Percentiles rank a stretch among this genome's conserved stretches.
phyloP scores from a whole-genome alignment of 2,113 vertebrate genomes.

The Dicentrarchus labrax region DNA sequence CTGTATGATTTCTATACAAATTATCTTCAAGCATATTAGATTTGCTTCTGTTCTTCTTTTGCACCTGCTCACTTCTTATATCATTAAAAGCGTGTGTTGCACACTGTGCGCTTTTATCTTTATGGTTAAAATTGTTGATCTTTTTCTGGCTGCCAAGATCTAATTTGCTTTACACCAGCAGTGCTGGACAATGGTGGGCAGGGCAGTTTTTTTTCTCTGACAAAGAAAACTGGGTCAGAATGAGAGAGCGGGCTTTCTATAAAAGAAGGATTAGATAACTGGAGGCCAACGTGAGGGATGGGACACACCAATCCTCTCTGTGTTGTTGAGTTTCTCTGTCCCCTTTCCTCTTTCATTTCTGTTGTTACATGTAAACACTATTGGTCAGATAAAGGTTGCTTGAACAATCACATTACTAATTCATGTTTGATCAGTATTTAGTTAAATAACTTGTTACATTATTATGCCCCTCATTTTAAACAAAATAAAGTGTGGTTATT shows the following conservation, averaged over 20 bases:
- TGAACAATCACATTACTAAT: not conserved
- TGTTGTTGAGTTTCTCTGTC: not conserved
- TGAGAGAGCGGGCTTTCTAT: conserved; percentile 20
- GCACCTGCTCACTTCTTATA: conserved; percentile 24
- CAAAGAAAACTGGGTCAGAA: conserved; percentile 43
- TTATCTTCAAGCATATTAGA: conserved; percentile 7
- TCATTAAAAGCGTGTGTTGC: conserved; percentile 9
- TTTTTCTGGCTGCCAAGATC: conserved; percentile 43
- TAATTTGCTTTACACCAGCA: conserved; percentile 53
- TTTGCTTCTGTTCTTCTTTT: conserved; percentile 1
- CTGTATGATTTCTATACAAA: conserved; percentile 5
- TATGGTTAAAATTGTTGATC: conserved; percentile 22
- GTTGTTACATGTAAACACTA: conserved; percentile 10
- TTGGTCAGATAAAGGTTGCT: not conserved
- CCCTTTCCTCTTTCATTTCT: not conserved
- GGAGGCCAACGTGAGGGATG: conserved; percentile 20
- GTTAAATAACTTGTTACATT: not conserved
- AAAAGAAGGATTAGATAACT: conserved; percentile 49
- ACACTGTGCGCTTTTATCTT: conserved; percentile 55
- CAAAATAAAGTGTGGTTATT: too few relatives aligned
- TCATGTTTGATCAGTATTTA: conserved; percentile 15
- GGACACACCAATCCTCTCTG: not conserved
- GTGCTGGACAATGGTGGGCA: conserved; percentile 23
- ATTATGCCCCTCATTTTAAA: not conserved
- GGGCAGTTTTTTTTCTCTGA: conserved; percentile 31